Percentiles rank a stretch among this genome's conserved stretches.
phyloP scores from a whole-genome alignment of 2,888 invertebrate species.

The Callyntrura guangdongensis region DNA sequence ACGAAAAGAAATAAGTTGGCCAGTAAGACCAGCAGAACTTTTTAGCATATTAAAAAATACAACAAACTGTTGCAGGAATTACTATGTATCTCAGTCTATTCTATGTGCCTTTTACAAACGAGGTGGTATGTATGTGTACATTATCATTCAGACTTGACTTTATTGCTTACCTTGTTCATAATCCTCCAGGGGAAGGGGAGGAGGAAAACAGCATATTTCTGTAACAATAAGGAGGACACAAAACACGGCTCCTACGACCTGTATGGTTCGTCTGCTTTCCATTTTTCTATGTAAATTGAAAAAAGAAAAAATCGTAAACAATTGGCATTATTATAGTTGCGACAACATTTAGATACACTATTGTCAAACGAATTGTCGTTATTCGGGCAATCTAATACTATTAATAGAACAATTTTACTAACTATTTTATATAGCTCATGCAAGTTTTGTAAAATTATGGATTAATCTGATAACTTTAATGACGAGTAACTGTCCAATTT shows the following conservation, averaged over 20 bases:
- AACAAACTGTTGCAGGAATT: no score
- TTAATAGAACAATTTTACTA: background rate
- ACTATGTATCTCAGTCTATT: no score
- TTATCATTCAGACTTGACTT: background rate
- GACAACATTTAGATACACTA: no score
- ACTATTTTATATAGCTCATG: background rate
- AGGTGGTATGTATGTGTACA: background rate
- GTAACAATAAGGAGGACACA: conserved; percentile 82
- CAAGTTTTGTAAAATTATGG: background rate
- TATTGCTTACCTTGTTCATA: conserved; percentile 82
- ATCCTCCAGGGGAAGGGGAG: conserved; percentile 82
- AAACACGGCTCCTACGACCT: conserved; percentile 80
- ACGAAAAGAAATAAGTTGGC: no score
- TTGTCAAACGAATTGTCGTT: background rate
- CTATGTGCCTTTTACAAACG: background rate
- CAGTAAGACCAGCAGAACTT: no score
- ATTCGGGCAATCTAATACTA: background rate
- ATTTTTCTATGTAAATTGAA: conserved; percentile 77
- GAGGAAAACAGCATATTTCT: conserved; percentile 82
- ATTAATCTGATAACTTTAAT: no score
- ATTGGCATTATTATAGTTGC: no score
- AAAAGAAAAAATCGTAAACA: no score
- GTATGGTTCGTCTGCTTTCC: conserved; percentile 81
- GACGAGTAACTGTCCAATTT: no score
- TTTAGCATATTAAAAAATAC: no score